Conservation (phyloP, 2,797 vertebrate species). For the Clarias platycephalus region DNA sequence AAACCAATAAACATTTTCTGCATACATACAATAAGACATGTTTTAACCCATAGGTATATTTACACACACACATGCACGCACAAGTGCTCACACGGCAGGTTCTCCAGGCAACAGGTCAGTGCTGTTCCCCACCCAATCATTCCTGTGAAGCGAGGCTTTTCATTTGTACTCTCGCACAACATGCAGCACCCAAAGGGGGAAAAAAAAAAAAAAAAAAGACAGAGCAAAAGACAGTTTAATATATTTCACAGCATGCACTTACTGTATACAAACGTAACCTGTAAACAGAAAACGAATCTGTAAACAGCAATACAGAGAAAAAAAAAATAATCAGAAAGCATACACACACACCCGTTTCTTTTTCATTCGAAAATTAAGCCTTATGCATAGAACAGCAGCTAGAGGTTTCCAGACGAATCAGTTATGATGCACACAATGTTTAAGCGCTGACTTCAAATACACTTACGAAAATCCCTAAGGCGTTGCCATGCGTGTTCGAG, state of each 20-base stretch:
- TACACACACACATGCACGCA: conserved; percentile 42
- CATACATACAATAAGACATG: conserved; percentile 39
- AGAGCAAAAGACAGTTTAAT: conserved; percentile 40
- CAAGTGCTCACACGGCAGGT: conserved; percentile 63
- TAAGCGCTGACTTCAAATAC: conserved; percentile 49
- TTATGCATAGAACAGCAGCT: conserved; percentile 71
- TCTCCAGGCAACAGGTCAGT: conserved; percentile 50
- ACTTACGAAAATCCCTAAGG: conserved; percentile 30
- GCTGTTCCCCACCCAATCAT: conserved; percentile 58
- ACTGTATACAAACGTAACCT: conserved; percentile 68
- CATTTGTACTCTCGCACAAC: conserved; percentile 58
- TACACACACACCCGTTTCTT: conserved; percentile 69
- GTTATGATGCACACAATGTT: conserved; percentile 13
- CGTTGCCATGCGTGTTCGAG: background rate
- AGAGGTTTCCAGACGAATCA: conserved; percentile 36
- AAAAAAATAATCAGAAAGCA: conserved; percentile 49
- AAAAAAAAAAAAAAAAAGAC: conserved; percentile 41
- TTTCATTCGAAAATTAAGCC: conserved; percentile 57
- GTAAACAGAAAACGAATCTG: conserved; percentile 59
- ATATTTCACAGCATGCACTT: conserved; percentile 65
- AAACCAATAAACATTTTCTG: conserved; percentile 55
- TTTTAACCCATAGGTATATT: conserved; percentile 26
- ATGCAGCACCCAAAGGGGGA: conserved; percentile 59
- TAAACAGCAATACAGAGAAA: conserved; percentile 56
- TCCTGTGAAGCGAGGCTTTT: conserved; percentile 59